Percentiles rank a stretch among this genome's conserved stretches.
Evolutionary conservation across 2,797 vertebrate genomes (phyloP).

Genomic region (Chelon labrosus): DNA sequence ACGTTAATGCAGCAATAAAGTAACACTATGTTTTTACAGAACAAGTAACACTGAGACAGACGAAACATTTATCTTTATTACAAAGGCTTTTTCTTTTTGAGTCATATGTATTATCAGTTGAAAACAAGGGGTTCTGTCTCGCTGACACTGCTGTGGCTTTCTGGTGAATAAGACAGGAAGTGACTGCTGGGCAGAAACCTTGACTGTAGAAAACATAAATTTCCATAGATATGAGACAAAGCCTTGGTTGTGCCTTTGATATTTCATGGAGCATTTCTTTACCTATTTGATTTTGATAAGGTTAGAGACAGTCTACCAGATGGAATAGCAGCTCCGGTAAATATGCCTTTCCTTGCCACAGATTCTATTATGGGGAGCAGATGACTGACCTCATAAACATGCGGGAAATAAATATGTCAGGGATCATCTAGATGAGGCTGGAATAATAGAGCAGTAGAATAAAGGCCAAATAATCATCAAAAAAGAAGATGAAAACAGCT

Average conservation of each 20-base stretch:
- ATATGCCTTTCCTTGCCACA: slow-evolving; percentile 49
- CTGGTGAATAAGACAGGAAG: slow-evolving; percentile 25
- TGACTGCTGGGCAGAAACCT: slow-evolving; percentile 29
- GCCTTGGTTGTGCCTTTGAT: slow-evolving; percentile 55
- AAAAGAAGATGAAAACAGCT: slow-evolving; percentile 29
- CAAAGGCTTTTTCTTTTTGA: not conserved
- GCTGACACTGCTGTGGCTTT: slow-evolving; percentile 14
- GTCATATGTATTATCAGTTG: not conserved
- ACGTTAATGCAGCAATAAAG: not conserved
- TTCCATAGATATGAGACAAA: slow-evolving; percentile 76
- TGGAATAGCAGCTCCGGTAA: slow-evolving; percentile 55
- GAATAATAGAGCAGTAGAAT: slow-evolving; percentile 45
- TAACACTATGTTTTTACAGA: not conserved
- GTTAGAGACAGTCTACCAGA: slow-evolving; percentile 66
- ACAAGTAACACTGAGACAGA: not conserved
- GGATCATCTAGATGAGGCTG: slow-evolving; percentile 50
- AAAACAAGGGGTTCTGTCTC: slow-evolving; percentile 1
- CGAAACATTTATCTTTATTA: slow-evolving; percentile 1
- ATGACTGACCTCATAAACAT: slow-evolving; percentile 64
- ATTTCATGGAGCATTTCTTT: slow-evolving; percentile 66
- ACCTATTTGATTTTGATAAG: slow-evolving; percentile 72
- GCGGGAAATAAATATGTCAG: slow-evolving; percentile 58
- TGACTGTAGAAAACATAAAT: slow-evolving; percentile 58
- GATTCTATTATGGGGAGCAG: slow-evolving; percentile 70
- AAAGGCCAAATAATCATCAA: slow-evolving; percentile 45